These are phyloP conservation scores for Hartigia nigra DNA, from an alignment of 2,888 invertebrate genomes.

Conservation along the genomic window DNA sequence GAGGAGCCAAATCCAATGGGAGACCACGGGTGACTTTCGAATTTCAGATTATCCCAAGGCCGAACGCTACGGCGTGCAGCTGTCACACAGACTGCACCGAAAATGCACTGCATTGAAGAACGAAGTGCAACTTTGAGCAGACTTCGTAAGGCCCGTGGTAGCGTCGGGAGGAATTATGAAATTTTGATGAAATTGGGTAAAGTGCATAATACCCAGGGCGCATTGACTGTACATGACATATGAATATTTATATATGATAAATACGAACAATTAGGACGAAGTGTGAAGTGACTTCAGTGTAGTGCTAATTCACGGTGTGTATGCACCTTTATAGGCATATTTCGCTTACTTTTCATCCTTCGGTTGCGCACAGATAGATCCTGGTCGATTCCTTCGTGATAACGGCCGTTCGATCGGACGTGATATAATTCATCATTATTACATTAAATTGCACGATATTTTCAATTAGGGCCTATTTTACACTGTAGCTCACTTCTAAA, in stretches of 20 bases:
- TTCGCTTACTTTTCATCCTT: no score
- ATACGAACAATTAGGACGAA: not conserved
- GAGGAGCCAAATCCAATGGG: not conserved
- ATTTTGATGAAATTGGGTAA: not conserved
- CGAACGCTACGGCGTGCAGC: not conserved
- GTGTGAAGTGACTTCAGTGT: not conserved
- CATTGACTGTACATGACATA: not conserved
- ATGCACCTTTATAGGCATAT: not conserved
- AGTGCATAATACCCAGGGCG: not conserved
- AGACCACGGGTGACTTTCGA: not conserved
- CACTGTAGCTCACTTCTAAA: constrained; percentile 24
- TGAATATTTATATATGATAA: not conserved
- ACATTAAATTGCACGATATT: constrained; percentile 57
- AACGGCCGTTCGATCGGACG: constrained; percentile 33
- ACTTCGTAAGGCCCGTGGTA: not conserved
- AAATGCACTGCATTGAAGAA: not conserved
- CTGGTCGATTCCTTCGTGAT: not conserved
- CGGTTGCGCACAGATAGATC: no score
- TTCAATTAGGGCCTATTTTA: constrained; percentile 39
- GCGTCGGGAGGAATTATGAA: not conserved
- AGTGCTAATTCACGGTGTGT: not conserved
- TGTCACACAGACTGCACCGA: not conserved
- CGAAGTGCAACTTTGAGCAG: not conserved
- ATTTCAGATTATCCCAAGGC: not conserved
- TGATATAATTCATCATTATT: constrained; percentile 43